Percentiles rank a stretch among this genome's conserved stretches.
Conservation (phyloP, 2,797 vertebrate species). For the Acanthurus leucopareius region DNA sequence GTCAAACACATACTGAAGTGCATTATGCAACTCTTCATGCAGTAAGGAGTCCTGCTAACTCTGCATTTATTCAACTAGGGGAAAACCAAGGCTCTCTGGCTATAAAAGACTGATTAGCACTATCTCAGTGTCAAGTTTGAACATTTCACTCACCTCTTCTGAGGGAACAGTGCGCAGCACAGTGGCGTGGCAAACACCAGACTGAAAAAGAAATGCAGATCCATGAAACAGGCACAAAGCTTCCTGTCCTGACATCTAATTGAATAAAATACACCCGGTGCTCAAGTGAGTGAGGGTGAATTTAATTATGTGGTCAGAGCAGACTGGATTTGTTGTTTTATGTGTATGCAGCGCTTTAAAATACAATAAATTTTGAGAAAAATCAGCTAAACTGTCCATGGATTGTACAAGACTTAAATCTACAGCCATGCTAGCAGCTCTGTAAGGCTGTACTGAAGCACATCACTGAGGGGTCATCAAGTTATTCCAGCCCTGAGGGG, state of each 20-base stretch:
- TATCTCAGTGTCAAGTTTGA: background rate
- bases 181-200: constrained; percentile 97
- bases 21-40: constrained; percentile 39
- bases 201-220: constrained; percentile 79
- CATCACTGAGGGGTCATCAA: too few species aligned
- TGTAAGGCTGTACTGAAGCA: background rate
- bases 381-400: background rate
- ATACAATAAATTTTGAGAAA: background rate
- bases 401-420: background rate
- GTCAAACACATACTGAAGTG: constrained; percentile 6
- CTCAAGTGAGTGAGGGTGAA: background rate
- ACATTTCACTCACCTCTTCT: constrained; percentile 91
- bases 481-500: too few species aligned
- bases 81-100: background rate
- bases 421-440: background rate
- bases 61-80: constrained; percentile 6
- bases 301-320: background rate
- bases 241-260: background rate
- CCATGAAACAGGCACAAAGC: constrained; percentile 6
- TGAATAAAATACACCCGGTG: background rate
- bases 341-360: background rate
- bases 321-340: background rate
- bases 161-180: constrained; percentile 97
- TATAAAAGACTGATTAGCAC: too few species aligned
- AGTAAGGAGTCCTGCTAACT: constrained; percentile 24